Evolutionary conservation across 2,113 vertebrate genomes (phyloP).

Genomic region (Protobothrops mucrosquamatus): DNA sequence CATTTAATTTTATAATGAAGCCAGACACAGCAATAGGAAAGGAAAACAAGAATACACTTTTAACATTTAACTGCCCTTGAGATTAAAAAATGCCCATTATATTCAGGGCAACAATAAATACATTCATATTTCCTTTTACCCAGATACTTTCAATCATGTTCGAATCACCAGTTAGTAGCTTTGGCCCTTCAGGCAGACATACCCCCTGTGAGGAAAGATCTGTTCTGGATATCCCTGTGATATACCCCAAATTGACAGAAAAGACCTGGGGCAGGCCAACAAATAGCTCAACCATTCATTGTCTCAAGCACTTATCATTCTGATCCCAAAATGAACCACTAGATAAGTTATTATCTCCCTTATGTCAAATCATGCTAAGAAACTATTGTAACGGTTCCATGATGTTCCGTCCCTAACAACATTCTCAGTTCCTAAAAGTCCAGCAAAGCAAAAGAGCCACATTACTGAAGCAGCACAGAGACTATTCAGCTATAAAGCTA

Average conservation of each 20-base stretch:
- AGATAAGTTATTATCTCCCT: background rate
- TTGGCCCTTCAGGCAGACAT: slow-evolving; percentile 27
- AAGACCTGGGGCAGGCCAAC: background rate
- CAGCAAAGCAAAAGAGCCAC: background rate
- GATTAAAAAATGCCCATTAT: slow-evolving; percentile 24
- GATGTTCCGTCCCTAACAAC: background rate
- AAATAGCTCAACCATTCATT: background rate
- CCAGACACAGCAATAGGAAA: background rate
- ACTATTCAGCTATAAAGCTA: background rate
- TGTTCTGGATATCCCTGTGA: background rate
- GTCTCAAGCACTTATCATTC: background rate
- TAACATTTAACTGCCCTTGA: background rate
- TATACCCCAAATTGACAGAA: background rate
- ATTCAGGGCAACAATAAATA: slow-evolving; percentile 34
- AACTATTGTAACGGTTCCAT: background rate
- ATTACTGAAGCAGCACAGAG: background rate
- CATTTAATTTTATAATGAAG: background rate
- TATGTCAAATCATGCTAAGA: background rate
- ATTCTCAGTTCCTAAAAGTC: background rate
- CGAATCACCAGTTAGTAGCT: slow-evolving; percentile 45
- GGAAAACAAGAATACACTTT: background rate
- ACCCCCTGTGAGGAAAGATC: background rate
- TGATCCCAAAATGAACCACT: background rate
- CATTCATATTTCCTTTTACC: slow-evolving; percentile 45
- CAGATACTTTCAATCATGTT: slow-evolving; percentile 41